Evolutionary conservation across 2,797 vertebrate species (phyloP).

Genomic region (Brachyalestes nurse): DNA sequence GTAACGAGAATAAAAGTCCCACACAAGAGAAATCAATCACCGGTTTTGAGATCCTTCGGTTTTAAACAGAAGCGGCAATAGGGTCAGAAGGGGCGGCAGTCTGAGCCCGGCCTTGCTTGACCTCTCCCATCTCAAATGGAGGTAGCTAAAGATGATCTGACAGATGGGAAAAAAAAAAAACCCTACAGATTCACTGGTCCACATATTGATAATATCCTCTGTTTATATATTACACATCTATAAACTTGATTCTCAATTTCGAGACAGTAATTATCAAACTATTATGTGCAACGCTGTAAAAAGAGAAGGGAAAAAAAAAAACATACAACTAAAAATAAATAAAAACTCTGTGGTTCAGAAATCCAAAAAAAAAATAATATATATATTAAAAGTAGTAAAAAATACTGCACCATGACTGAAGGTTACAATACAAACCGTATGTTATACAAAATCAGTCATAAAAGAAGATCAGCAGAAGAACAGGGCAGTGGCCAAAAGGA

Average conservation of each 20-base stretch:
- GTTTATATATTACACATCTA: constrained; percentile 55
- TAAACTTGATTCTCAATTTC: constrained; percentile 53
- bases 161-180: constrained; percentile 26
- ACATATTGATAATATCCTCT: constrained; percentile 31
- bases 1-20: constrained; percentile 34
- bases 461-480: constrained; percentile 58
- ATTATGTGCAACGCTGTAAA: constrained; percentile 59
- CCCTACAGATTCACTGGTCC: constrained; percentile 36
- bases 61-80: constrained; percentile 32
- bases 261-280: constrained; percentile 43
- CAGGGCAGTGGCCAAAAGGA: constrained; percentile 21
- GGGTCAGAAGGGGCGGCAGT: constrained; percentile 15
- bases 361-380: constrained; percentile 26
- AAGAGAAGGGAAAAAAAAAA: constrained; percentile 35
- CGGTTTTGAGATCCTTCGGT: constrained; percentile 49
- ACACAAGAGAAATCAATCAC: constrained; percentile 49
- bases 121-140: constrained; percentile 58
- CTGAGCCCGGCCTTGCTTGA: constrained; percentile 15
- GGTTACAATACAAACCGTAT: constrained; percentile 35
- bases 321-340: constrained; percentile 59
- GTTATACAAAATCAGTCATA: constrained; percentile 52
- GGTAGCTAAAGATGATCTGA: constrained; percentile 59
- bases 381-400: constrained; percentile 43
- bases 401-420: constrained; percentile 62
- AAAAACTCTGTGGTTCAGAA: constrained; percentile 47